Base-by-base conservation (phyloP, 1,140 invertebrate genomes). In the Varroa destructor region DNA sequence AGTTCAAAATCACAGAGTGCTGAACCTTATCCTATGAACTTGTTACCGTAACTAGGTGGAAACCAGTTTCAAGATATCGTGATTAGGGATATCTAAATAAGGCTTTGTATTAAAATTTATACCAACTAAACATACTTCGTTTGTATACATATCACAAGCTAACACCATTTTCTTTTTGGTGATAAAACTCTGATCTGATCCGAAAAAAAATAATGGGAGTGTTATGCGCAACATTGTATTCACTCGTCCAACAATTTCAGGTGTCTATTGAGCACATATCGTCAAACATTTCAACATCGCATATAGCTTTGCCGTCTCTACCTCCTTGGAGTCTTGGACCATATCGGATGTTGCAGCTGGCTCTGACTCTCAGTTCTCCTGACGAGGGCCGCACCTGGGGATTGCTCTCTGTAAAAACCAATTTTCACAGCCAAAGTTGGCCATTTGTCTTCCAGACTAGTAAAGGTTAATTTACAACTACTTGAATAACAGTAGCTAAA, bases 371-470 rank as follows among this genome's bases (percentile, higher is more conserved):
- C 37, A 40, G 61, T 46, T 67, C 61, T 12, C 61, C 61, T 37
- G 46, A 40, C 12, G 61, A 67, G 37, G 61, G 61, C 2, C 61
- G 46, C 10, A 46, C 40, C 40, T 67, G 61, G 61, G 61, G 61
- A 3, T 14, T 43, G 12, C 40, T 67, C 61, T 14, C 12, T 14
- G 61, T 40, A 12, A 67, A 67, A 67, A 67, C 61, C 61, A 37
- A 67, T 37, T 40, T 43, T 37, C 40, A n/a, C 40, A 12, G 40
- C 40, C 61, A 67, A 46, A 12, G 12, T 67, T 67, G 61, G 61
- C 10, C 46, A n/a, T 67, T n/a, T 8, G 61, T 40, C 40, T 67
- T 67, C 61, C 61, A 67, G 46, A 12, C 61, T 14, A 67, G 61
- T 46, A 67, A 67, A 67, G 61, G 61, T 67, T 37, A 67, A 37